Base-by-base conservation (phyloP, 2,113 vertebrate genomes). In the Laticauda colubrina region DNA sequence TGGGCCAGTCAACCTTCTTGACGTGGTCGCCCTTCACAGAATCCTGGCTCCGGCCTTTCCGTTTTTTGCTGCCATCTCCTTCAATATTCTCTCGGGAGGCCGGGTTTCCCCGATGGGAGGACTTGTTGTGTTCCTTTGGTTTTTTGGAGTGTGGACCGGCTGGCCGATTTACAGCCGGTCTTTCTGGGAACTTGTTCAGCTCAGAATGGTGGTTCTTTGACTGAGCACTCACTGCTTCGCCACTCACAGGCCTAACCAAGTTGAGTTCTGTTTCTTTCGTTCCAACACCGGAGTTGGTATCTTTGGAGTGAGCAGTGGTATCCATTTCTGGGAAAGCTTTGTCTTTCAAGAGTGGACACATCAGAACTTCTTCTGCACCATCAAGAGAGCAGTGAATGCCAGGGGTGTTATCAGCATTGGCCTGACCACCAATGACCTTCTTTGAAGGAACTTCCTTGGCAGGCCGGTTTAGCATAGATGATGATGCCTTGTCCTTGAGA, bases 71-170 rank as follows among this genome's bases (percentile, higher is more conserved):
- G 2, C 97, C 97, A 0, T 98, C 98, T 21, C 97, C 95, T 12
- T 97, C 97, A 26, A 98, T 93, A 95, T 98, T 99, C 95, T 99
- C 99, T 21, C 98, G 96, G 91, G 98, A 98, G 34, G 97, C 97
- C 0, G 97, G 96, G 92, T 96, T 97, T 88, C 97, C 95, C 86
- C 97, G 98, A 90, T 97, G 94, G 90, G 95, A 96, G 45, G 96
- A 81, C 92, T 98, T 98, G 39, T 98, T 98, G 39, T 97, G 93
- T 2, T 98, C 98, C 97, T 98, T 99, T 92, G 97, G 97, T 48
- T 97, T 99, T 96, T 98, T 99, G 89, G 98, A 97, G 89, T 96
- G 97, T 8, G 93, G 94, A 55, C 96, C 98, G 86, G 94, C 0
- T 0, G 89, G 88, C 26, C 81, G 81, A 87, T 93, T 97, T 56